phyloP scores from a whole-genome alignment of 1,140 invertebrate species.

The Idris sp. region DNA sequence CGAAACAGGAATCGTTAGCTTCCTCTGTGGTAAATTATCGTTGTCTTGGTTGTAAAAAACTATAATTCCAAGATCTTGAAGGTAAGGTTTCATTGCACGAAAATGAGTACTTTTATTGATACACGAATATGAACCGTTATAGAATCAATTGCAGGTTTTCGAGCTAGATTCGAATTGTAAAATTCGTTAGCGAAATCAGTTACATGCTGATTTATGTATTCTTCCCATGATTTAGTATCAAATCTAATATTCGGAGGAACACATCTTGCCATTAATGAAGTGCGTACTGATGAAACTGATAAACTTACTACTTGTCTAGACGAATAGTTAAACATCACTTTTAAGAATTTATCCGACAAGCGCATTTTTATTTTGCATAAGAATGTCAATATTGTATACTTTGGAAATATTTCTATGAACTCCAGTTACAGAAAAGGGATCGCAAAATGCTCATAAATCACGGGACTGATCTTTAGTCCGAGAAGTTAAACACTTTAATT shows the following conservation, averaged over 20 bases:
- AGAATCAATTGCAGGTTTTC: conserved; percentile 1
- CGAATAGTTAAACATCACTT: conserved; percentile 21
- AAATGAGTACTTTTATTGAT: conserved; percentile 20
- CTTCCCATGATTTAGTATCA: neutral
- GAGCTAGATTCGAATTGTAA: neutral
- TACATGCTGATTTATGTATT: conserved; percentile 10
- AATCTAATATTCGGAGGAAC: conserved; percentile 25
- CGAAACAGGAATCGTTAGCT: too few species aligned
- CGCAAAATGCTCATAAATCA: conserved; percentile 16
- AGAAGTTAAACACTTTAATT: conserved; percentile 10
- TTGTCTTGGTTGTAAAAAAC: too few species aligned
- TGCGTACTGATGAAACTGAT: conserved; percentile 9
- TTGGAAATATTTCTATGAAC: conserved; percentile 10
- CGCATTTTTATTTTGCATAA: conserved; percentile 49
- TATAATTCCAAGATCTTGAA: neutral
- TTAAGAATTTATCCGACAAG: conserved; percentile 39
- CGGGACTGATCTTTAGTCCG: conserved; percentile 31
- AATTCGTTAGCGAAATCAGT: conserved; percentile 15
- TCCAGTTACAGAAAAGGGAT: conserved; percentile 19
- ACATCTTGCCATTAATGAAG: conserved; percentile 18
- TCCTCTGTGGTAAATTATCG: too few species aligned
- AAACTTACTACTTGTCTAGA: conserved; percentile 18
- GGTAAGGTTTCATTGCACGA: neutral
- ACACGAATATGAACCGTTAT: conserved; percentile 15
- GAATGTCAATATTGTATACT: conserved; percentile 18